These are phyloP conservation scores for Craniophora ligustri DNA, from an alignment of 2,888 invertebrate species.

Conservation along the genomic window DNA sequence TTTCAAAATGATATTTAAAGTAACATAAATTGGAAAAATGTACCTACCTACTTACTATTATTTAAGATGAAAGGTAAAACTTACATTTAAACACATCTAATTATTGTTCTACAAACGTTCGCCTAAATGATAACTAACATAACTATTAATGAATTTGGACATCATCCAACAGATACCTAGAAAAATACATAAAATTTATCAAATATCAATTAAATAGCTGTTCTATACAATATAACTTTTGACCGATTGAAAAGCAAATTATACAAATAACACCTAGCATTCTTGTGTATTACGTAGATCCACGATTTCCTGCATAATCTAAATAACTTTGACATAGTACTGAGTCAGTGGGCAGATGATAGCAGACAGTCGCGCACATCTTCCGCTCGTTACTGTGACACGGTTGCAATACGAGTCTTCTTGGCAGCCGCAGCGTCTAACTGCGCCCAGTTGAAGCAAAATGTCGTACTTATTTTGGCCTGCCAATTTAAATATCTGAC, in stretches of 20 bases:
- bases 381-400: constrained; percentile 64
- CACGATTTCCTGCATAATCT: constrained; percentile 16
- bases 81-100: not conserved
- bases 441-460: constrained; percentile 86
- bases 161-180: constrained; percentile 31
- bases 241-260: constrained; percentile 5
- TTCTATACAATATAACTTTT: constrained; percentile 2
- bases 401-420: constrained; percentile 84
- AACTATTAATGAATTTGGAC: constrained; percentile 30
- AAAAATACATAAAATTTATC: constrained; percentile 16
- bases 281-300: constrained; percentile 4
- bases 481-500: constrained; percentile 84
- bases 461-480: constrained; percentile 88
- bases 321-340: constrained; percentile 23
- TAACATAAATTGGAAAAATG: too few species aligned
- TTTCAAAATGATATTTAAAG: too few species aligned
- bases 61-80: too few species aligned
- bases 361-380: constrained; percentile 50
- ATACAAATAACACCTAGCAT: constrained; percentile 7
- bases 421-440: constrained; percentile 76
- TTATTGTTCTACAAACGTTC: not conserved
- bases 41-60: too few species aligned
- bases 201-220: not conserved
- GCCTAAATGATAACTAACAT: constrained; percentile 2
- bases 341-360: constrained; percentile 35